Percentiles rank a stretch among this genome's conserved stretches.
Evolutionary conservation across 2,888 invertebrate genomes (phyloP).

Genomic region (Miltochrista miniata): DNA sequence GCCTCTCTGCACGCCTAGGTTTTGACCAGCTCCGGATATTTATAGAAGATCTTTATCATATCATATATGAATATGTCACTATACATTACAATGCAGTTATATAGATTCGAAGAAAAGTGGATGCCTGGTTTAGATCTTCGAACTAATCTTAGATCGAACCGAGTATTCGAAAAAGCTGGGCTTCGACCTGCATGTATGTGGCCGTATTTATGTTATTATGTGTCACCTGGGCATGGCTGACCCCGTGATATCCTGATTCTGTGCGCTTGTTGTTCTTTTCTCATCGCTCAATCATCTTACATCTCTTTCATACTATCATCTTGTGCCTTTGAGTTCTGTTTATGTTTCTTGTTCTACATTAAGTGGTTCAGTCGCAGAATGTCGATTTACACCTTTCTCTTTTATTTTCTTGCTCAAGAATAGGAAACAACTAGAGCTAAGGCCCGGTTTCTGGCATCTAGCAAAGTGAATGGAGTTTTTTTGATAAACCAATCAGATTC

Average conservation of each 20-base stretch:
- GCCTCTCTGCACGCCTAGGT: slow-evolving; percentile 13
- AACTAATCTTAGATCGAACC: not conserved
- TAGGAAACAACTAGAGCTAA: no score
- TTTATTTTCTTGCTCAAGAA: no score
- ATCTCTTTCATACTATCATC: slow-evolving; percentile 14
- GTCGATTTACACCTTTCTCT: no score
- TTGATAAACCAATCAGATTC: no score
- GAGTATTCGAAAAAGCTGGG: slow-evolving; percentile 5
- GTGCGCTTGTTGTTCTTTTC: slow-evolving; percentile 83
- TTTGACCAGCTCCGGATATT: slow-evolving; percentile 16
- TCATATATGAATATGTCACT: no score
- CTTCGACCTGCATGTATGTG: slow-evolving; percentile 11
- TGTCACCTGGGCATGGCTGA: slow-evolving; percentile 78
- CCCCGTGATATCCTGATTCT: slow-evolving; percentile 72
- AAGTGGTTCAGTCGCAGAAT: no score
- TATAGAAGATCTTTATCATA: no score
- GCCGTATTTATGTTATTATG: slow-evolving; percentile 37
- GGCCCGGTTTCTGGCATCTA: no score
- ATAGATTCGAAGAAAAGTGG: not conserved
- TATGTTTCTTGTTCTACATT: slow-evolving; percentile 11
- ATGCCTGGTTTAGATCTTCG: not conserved
- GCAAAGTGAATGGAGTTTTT: no score
- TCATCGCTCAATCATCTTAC: slow-evolving; percentile 52
- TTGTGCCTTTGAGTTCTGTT: slow-evolving; percentile 12
- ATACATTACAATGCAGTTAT: no score